Evolutionary conservation across 2,888 invertebrate species (phyloP).

Genomic region (Cyclophora punctaria): DNA sequence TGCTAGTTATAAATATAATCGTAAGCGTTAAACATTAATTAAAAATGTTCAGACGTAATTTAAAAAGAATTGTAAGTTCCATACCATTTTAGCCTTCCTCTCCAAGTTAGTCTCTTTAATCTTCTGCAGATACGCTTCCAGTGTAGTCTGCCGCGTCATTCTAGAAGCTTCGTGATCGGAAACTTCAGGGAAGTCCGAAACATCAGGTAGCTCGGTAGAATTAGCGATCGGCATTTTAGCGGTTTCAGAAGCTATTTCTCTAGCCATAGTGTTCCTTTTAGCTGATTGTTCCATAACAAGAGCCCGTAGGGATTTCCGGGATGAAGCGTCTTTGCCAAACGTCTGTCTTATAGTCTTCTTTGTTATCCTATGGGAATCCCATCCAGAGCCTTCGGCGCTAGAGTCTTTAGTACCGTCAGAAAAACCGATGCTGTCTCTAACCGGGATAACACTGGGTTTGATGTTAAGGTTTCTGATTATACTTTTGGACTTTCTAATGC

Average conservation of each 20-base stretch:
- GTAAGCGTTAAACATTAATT: no score
- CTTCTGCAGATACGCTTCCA: constrained; percentile 42
- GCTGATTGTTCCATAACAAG: constrained; percentile 62
- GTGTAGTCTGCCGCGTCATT: constrained; percentile 30
- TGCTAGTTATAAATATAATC: no score
- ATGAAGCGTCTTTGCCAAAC: constrained; percentile 55
- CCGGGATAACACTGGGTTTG: constrained; percentile 35
- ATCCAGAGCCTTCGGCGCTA: constrained; percentile 54
- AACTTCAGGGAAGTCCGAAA: constrained; percentile 19
- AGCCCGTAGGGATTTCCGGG: constrained; percentile 53
- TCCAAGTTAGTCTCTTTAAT: constrained; percentile 42
- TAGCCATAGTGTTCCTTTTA: constrained; percentile 37
- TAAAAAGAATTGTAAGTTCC: constrained; percentile 13
- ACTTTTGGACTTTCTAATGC: constrained; percentile 39
- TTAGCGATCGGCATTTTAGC: constrained; percentile 33
- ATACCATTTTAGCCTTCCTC: constrained; percentile 41
- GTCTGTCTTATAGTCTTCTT: constrained; percentile 58
- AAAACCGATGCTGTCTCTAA: constrained; percentile 36
- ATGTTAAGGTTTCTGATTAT: constrained; percentile 29
- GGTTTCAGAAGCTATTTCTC: constrained; percentile 28
- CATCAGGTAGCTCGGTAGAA: constrained; percentile 32
- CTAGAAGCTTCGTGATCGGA: constrained; percentile 38
- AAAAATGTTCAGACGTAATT: neutral
- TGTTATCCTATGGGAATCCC: constrained; percentile 64
- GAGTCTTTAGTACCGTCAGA: constrained; percentile 44